Percentiles rank a stretch among this genome's conserved stretches.
Conservation (phyloP, 2,888 invertebrate genomes). For the Eupeodes luniger region DNA sequence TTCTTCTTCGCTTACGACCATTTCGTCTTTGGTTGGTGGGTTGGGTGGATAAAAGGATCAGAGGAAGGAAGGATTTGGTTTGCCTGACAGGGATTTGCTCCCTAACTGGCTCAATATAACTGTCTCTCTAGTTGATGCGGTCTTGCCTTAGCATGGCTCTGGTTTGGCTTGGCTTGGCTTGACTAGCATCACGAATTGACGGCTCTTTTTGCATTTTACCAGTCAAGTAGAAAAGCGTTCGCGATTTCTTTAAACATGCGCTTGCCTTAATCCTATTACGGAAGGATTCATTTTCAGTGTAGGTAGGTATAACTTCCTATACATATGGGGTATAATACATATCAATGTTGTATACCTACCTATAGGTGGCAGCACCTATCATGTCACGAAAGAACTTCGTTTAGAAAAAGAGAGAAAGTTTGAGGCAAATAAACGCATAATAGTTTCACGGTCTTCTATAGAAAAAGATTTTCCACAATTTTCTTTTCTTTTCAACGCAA, state of each 20-base stretch:
- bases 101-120: slow-evolving; percentile 62
- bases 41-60: slow-evolving; percentile 45
- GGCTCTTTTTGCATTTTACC: slow-evolving; percentile 70
- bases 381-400: slow-evolving; percentile 20
- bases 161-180: slow-evolving; percentile 40
- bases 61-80: slow-evolving; percentile 18
- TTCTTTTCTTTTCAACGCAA: slow-evolving; percentile 14
- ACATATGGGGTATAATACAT: no score
- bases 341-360: no score
- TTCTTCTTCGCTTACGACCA: slow-evolving; percentile 28
- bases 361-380: slow-evolving; percentile 25
- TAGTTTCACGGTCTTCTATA: slow-evolving; percentile 48
- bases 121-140: slow-evolving; percentile 21
- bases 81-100: slow-evolving; percentile 68
- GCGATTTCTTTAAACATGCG: slow-evolving; percentile 63
- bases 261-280: slow-evolving; percentile 71
- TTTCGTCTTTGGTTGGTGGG: slow-evolving; percentile 50
- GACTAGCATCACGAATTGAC: slow-evolving; percentile 66
- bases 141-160: slow-evolving; percentile 39
- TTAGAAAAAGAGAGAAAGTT: neutral
- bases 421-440: slow-evolving; percentile 53
- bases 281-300: slow-evolving; percentile 51
- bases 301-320: no score
- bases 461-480: slow-evolving; percentile 28
- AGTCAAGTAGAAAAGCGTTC: slow-evolving; percentile 67